Conservation (phyloP, 2,888 invertebrate genomes). For the Lithophane semibrunnea region DNA sequence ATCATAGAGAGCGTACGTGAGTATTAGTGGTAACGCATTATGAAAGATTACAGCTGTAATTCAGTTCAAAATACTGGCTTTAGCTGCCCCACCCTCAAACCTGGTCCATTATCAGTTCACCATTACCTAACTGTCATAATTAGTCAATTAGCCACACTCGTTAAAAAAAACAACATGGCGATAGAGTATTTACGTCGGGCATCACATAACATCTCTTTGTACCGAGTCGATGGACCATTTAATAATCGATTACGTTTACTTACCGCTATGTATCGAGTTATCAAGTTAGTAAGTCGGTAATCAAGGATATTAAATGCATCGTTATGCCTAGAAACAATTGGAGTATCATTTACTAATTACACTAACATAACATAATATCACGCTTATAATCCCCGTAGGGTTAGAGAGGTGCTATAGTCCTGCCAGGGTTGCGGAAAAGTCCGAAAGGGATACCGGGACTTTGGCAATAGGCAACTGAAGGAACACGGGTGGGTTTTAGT, state of each 20-base stretch:
- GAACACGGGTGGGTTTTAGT: too few species aligned
- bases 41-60: background rate
- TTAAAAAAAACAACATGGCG: constrained; percentile 25
- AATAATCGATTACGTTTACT: constrained; percentile 67
- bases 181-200: constrained; percentile 38
- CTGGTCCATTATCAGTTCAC: constrained; percentile 18
- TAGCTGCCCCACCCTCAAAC: background rate
- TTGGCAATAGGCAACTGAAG: too few species aligned
- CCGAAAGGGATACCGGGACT: too few species aligned
- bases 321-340: background rate
- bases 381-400: background rate
- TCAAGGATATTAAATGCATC: constrained; percentile 14
- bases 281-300: constrained; percentile 45
- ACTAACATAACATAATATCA: background rate
- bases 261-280: constrained; percentile 47
- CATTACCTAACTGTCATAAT: constrained; percentile 47
- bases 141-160: constrained; percentile 33
- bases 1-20: background rate
- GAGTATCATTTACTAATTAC: background rate
- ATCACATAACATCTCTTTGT: constrained; percentile 59
- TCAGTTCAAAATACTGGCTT: background rate
- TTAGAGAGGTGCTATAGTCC: too few species aligned
- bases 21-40: background rate
- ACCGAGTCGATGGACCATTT: constrained; percentile 67
- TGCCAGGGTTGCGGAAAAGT: too few species aligned